Percentiles rank a stretch among this genome's conserved stretches.
These are phyloP conservation scores for Diplodus sargus DNA, from an alignment of 2,797 vertebrate species.

Conservation along the genomic window DNA sequence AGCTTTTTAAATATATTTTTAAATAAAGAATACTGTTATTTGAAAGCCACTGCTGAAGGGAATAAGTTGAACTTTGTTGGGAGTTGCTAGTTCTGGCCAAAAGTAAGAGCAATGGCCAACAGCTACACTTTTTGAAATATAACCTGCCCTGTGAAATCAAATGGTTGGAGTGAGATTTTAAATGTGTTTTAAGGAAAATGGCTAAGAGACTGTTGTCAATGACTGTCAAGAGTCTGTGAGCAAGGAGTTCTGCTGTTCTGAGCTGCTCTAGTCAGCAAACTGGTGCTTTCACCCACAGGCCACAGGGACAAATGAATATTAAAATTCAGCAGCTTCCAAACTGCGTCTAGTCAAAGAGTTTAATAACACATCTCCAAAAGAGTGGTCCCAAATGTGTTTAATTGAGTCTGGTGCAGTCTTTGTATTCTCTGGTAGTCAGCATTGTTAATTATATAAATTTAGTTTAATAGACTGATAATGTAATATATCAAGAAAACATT, in stretches of 20 bases:
- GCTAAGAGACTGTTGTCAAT: not conserved
- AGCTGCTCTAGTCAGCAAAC: not conserved
- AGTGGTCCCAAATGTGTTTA: not conserved
- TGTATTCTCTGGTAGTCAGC: not conserved
- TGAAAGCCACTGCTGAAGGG: not conserved
- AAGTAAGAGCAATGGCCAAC: not conserved
- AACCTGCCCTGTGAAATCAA: not conserved
- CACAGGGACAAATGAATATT: not conserved
- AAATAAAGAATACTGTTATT: not conserved
- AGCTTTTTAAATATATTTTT: not conserved
- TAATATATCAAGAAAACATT: not conserved
- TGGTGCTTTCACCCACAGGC: not conserved
- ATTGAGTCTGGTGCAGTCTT: not conserved
- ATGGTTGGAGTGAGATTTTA: not conserved
- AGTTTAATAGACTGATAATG: not conserved
- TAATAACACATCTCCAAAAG: not conserved
- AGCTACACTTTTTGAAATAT: not conserved
- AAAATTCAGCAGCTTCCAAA: not conserved
- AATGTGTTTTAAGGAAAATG: not conserved
- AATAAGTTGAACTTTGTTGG: not conserved
- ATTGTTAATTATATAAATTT: too few relatives aligned
- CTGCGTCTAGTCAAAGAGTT: not conserved
- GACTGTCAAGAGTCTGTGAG: not conserved
- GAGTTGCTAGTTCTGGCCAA: not conserved
- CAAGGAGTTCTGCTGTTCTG: not conserved